phyloP scores from a whole-genome alignment of 2,113 vertebrate species.

The Cranoglanis bouderius region DNA sequence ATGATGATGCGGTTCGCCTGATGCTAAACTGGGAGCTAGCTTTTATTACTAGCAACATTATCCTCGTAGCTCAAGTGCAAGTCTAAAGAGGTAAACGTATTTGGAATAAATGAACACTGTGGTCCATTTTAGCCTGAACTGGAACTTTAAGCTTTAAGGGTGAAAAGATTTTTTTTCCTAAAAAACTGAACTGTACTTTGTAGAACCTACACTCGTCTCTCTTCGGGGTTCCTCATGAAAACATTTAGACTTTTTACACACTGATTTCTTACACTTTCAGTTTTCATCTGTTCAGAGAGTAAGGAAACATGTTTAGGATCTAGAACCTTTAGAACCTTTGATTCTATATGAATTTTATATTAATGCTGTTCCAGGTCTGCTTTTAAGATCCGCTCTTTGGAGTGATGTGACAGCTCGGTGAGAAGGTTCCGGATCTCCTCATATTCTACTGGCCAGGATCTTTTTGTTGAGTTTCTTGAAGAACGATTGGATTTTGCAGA shows the following conservation, averaged over 20 bases:
- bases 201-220: background rate
- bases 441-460: slow-evolving; percentile 89
- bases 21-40: background rate
- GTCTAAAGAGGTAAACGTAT: background rate
- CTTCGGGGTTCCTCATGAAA: background rate
- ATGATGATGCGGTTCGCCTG: background rate
- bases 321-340: background rate
- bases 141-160: background rate
- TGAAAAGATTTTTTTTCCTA: background rate
- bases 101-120: background rate
- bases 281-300: background rate
- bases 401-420: background rate
- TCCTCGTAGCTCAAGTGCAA: background rate
- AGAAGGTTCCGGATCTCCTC: background rate
- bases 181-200: background rate
- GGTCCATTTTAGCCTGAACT: background rate
- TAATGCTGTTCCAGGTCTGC: background rate
- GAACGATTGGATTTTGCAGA: slow-evolving; percentile 86
- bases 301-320: background rate
- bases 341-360: background rate
- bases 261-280: background rate
- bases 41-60: background rate
- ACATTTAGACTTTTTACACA: background rate
- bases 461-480: slow-evolving; percentile 88
- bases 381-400: background rate